Base-by-base conservation (phyloP, 2,888 invertebrate species). In the Nasonia oneida region DNA sequence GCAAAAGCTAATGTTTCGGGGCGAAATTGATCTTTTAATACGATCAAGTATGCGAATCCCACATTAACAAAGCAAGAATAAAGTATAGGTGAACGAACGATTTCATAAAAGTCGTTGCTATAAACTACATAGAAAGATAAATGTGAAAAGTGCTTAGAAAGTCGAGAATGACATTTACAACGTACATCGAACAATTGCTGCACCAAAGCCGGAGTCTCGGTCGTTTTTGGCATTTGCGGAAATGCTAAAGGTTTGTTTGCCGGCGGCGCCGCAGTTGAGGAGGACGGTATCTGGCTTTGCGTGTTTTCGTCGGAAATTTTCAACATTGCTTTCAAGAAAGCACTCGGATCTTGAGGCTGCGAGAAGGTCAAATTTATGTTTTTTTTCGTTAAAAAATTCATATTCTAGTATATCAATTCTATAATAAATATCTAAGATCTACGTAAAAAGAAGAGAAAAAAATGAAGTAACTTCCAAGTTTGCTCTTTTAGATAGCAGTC, bases 151-250 rank as follows among this genome's bases (percentile, higher is more conserved):
- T 61, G 39, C 39, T n/a, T 73, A 73, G 42, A 50, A 73, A 71
- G 3, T 53, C 39, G 23, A 78, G 74, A 76, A 80, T 73, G 14
- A 71, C 39, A 29, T 47, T 73, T 29, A 64, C 39, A 87, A 90
- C 91, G 87, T 90, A 93, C 93, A 88, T 93, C 93, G 81, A 93
- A 93, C 83, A 93, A 89, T 82, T 92, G 92, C 89, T 93, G 93
- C 70, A 93, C 93, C 88, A 93, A 90, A 15, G 92, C 91, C 10
- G 93, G 92, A 78, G 93, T 91, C 50, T 91, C 91, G 74, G 91
- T 89, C 3, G 88, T 81, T 74, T 92, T 90, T 47, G 90, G 87
- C n/a, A 87, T 73, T 87, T 88, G 88, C 61, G 89, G 88, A 84
- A 89, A 89, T 77, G 86, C 87, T 86, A 89, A 86, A 82, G 89